Conservation (phyloP, 2,113 vertebrate genomes). For the Tachysurus fulvidraco region DNA sequence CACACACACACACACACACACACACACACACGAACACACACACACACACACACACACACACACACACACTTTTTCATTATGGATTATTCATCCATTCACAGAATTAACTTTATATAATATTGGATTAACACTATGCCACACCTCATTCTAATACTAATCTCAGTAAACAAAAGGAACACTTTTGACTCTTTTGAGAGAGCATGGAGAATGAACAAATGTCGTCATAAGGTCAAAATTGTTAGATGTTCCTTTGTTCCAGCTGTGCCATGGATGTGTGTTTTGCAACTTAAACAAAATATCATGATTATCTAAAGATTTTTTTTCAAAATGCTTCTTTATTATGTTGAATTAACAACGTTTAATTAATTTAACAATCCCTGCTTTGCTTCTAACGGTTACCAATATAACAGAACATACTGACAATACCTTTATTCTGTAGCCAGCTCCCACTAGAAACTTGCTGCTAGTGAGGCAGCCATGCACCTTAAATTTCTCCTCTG, state of each 20-base stretch:
- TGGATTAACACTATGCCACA: not conserved
- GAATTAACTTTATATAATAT: not conserved
- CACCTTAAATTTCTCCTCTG: constrained; percentile 72
- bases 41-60: constrained; percentile 3
- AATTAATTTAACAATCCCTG: not conserved
- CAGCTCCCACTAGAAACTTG: constrained; percentile 82
- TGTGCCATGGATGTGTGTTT: not conserved
- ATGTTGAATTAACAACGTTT: not conserved
- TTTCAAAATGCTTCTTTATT: not conserved
- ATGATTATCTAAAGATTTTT: not conserved
- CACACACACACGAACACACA: not conserved
- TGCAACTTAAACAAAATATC: not conserved
- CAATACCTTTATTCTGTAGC: constrained; percentile 82
- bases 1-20: not conserved
- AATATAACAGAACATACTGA: not conserved
- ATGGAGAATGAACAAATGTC: not conserved
- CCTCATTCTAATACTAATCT: not conserved
- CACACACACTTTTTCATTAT: not conserved
- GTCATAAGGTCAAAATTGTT: not conserved
- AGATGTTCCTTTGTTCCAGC: not conserved
- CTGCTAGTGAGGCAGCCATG: constrained; percentile 80
- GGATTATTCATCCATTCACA: not conserved
- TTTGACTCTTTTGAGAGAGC: not conserved
- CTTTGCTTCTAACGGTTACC: not conserved
- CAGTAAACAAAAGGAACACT: not conserved